Conservation (phyloP, 23 tunicate genomes). For the Corella eumyota region DNA sequence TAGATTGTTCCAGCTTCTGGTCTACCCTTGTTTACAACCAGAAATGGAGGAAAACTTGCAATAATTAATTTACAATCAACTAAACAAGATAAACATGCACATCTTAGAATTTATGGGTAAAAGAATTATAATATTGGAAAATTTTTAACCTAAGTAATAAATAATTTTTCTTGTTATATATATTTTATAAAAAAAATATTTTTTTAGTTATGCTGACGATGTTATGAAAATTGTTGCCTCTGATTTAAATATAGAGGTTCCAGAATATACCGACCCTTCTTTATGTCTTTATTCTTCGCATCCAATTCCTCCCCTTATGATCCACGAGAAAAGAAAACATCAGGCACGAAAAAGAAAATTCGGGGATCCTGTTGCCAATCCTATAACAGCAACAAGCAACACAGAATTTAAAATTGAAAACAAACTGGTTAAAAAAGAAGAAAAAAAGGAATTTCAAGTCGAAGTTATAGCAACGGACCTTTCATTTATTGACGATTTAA, state of each 20-base stretch:
- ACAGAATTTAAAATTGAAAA: not conserved
- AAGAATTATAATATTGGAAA: not conserved
- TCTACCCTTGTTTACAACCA: conserved; percentile 63
- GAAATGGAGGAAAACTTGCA: conserved; percentile 66
- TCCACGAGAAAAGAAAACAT: not conserved
- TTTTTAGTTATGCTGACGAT: conserved; percentile 43
- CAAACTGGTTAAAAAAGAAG: not conserved
- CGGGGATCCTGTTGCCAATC: too few species aligned
- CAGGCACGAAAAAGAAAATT: conserved; percentile 7
- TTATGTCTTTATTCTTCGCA: conserved; percentile 28
- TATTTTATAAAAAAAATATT: not conserved
- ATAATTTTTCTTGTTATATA: not conserved
- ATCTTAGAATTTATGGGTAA: conserved; percentile 62
- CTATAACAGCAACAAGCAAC: not conserved
- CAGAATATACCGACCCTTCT: conserved; percentile 28
- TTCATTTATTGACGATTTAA: too few species aligned
- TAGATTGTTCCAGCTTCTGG: conserved; percentile 80
- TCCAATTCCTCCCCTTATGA: conserved; percentile 5
- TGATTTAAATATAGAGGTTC: conserved; percentile 27
- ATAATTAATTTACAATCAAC: conserved; percentile 81
- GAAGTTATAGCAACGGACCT: too few species aligned
- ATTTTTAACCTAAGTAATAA: not conserved
- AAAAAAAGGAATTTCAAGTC: not conserved
- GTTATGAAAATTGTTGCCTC: conserved; percentile 57
- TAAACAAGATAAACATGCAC: conserved; percentile 71